These are phyloP conservation scores for Poeciliopsis turrubarensis DNA, from an alignment of 2,113 vertebrate genomes.

Conservation along the genomic window DNA sequence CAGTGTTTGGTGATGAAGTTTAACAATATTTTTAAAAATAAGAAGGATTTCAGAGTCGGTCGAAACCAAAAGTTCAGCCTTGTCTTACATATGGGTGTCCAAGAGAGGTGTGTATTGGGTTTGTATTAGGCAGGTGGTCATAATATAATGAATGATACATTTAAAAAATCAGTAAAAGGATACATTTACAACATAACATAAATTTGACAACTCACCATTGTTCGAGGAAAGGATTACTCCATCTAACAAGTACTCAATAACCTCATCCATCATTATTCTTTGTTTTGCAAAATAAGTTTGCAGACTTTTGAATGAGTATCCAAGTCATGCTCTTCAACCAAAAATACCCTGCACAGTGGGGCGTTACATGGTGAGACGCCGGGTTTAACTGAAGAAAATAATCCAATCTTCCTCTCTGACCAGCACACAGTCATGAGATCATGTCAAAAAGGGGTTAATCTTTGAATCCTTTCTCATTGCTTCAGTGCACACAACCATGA, in stretches of 20 bases:
- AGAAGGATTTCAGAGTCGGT: no score
- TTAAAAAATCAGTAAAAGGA: no score
- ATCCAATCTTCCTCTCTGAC: background rate
- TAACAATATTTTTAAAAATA: background rate
- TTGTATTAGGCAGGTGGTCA: no score
- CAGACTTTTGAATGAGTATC: background rate
- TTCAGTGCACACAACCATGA: constrained; percentile 87
- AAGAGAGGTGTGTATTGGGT: background rate
- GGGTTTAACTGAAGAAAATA: background rate
- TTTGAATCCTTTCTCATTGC: constrained; percentile 15
- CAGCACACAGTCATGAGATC: background rate
- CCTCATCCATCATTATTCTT: no score
- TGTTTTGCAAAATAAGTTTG: no score
- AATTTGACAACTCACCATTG: no score
- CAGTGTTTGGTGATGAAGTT: no score
- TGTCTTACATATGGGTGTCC: background rate
- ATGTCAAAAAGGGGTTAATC: background rate
- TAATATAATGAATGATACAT: no score
- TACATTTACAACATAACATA: no score
- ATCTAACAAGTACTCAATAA: no score
- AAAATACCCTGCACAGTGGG: background rate
- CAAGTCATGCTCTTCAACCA: background rate
- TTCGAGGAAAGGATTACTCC: no score
- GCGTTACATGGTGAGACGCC: background rate
- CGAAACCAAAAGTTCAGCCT: background rate